Evolutionary conservation across 2,888 invertebrate genomes (phyloP).

Genomic region (Willowsia nigromaculata): DNA sequence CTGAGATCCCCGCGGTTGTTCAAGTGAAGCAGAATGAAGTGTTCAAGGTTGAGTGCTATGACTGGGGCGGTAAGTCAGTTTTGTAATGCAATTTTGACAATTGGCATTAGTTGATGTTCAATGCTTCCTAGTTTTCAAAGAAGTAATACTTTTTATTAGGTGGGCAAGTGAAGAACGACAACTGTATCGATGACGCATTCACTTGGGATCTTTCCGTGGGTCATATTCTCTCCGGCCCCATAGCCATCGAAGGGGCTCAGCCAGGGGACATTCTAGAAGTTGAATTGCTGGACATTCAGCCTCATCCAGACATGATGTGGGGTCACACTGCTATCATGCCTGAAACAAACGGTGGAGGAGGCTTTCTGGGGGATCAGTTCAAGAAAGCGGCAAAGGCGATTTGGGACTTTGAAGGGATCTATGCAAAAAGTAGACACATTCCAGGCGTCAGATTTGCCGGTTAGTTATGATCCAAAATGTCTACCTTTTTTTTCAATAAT

Average conservation of each 20-base stretch:
- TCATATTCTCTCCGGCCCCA: constrained; percentile 73
- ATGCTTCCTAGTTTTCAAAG: not conserved
- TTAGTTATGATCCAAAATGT: not conserved
- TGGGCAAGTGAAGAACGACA: constrained; percentile 73
- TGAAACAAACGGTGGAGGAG: constrained; percentile 67
- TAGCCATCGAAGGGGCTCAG: constrained; percentile 71
- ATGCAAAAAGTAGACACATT: constrained; percentile 73
- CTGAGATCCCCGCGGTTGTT: constrained; percentile 70
- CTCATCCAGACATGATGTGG: constrained; percentile 65
- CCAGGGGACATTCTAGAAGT: constrained; percentile 75
- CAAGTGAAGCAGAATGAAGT: constrained; percentile 68
- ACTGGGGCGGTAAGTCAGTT: constrained; percentile 68
- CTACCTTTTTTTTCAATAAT: not conserved
- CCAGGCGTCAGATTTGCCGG: constrained; percentile 72
- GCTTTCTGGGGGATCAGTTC: constrained; percentile 70
- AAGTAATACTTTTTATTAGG: constrained; percentile 26
- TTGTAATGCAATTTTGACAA: not conserved
- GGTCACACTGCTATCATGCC: constrained; percentile 66
- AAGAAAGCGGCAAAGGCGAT: constrained; percentile 70
- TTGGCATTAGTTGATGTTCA: not conserved
- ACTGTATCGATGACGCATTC: constrained; percentile 63
- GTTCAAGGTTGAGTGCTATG: constrained; percentile 74
- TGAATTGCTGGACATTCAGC: constrained; percentile 73
- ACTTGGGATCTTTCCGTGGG: constrained; percentile 54
- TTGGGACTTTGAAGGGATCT: constrained; percentile 76